Evolutionary conservation across 1,140 invertebrate genomes (phyloP).

Genomic region (Zaprionus davidi): DNA sequence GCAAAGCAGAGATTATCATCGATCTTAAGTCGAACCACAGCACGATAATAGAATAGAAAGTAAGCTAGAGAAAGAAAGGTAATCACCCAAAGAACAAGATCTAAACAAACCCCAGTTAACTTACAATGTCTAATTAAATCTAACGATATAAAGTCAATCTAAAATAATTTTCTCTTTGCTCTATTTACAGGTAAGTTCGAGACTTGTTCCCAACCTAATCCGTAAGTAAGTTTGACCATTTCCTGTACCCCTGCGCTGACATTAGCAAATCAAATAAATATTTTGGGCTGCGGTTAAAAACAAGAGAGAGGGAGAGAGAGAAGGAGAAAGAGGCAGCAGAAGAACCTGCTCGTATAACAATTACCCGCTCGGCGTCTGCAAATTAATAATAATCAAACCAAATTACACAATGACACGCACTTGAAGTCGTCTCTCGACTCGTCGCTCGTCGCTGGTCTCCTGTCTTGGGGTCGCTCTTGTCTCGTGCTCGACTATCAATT

Average conservation of each 20-base stretch:
- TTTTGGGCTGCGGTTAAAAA: slow-evolving; percentile 56
- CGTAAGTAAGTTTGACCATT: slow-evolving; percentile 43
- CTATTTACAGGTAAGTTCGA: slow-evolving; percentile 68
- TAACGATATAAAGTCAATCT: slow-evolving; percentile 39
- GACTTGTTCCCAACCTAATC: slow-evolving; percentile 25
- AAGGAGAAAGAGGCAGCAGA: background rate
- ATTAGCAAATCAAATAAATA: slow-evolving; percentile 78
- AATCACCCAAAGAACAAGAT: background rate
- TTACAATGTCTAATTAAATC: background rate
- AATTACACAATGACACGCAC: slow-evolving; percentile 82
- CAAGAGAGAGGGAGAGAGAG: background rate
- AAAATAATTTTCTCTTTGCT: slow-evolving; percentile 61
- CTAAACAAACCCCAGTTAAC: no score
- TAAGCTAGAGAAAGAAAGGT: background rate
- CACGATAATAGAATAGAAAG: slow-evolving; percentile 20
- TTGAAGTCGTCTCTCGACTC: slow-evolving; percentile 54
- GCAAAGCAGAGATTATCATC: background rate
- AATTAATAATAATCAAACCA: slow-evolving; percentile 82
- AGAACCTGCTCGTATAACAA: slow-evolving; percentile 45
- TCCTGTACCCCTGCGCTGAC: slow-evolving; percentile 58
- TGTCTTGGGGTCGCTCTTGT: slow-evolving; percentile 44
- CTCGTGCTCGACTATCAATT: slow-evolving; percentile 76
- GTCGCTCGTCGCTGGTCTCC: background rate
- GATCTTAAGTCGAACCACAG: background rate
- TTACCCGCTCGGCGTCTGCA: slow-evolving; percentile 63